Conservation (phyloP, 2,797 vertebrate genomes). For the Trachops cirrhosus region DNA sequence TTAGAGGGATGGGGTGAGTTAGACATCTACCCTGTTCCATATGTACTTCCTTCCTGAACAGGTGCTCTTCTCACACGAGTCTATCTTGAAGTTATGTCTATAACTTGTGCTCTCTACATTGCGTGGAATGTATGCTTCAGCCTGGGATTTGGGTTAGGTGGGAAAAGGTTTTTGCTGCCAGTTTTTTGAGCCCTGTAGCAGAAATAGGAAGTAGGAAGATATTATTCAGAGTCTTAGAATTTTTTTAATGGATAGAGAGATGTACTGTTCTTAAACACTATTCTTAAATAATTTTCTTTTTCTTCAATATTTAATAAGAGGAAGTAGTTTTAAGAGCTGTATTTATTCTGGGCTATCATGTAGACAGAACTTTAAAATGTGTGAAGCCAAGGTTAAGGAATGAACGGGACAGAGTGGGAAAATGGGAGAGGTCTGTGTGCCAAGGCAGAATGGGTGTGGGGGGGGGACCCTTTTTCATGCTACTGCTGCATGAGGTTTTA, state of each 20-base stretch:
- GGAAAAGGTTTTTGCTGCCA: neutral
- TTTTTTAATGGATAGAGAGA: slow-evolving; percentile 24
- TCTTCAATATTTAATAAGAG: slow-evolving; percentile 35
- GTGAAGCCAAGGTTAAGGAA: neutral
- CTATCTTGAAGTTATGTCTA: neutral
- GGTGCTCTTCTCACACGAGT: neutral
- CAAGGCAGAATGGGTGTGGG: neutral
- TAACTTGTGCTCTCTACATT: neutral
- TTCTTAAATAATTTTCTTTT: neutral
- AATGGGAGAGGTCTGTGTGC: neutral
- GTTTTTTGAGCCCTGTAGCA: slow-evolving; percentile 36
- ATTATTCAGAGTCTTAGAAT: slow-evolving; percentile 20
- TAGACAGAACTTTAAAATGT: slow-evolving; percentile 3
- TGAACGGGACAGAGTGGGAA: neutral
- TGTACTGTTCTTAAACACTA: slow-evolving; percentile 21
- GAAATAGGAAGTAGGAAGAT: slow-evolving; percentile 34
- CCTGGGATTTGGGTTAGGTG: neutral
- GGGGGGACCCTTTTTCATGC: neutral
- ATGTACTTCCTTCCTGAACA: neutral
- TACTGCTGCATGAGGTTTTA: neutral
- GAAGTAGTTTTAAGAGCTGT: neutral
- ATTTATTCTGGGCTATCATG: slow-evolving; percentile 19
- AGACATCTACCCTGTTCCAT: neutral
- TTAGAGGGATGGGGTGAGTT: neutral
- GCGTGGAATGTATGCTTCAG: neutral